phyloP scores from a whole-genome alignment of 2,888 invertebrate species.

The Phortica magna region DNA sequence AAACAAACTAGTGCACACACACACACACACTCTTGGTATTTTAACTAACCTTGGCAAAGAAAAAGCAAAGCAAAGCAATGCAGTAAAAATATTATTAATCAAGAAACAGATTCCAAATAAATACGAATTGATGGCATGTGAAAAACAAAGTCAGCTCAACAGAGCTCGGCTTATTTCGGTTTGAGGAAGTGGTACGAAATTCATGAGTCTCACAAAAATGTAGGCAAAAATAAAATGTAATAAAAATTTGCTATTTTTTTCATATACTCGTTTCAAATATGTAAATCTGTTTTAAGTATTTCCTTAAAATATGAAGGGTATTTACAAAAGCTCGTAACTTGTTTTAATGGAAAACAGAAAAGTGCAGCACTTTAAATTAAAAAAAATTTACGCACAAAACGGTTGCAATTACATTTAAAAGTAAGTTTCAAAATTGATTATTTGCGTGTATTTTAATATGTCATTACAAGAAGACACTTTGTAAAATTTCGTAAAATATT shows the following conservation, averaged over 20 bases:
- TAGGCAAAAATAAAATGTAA: neutral
- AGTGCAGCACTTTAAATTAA: no score
- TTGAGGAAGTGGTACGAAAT: conserved; percentile 64
- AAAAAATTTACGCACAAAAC: no score
- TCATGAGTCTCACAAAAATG: conserved; percentile 31
- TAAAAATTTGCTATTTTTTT: neutral
- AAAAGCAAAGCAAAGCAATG: conserved; percentile 41
- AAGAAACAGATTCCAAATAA: conserved; percentile 25
- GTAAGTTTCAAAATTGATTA: no score
- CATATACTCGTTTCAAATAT: conserved; percentile 38
- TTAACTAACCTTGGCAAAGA: conserved; percentile 71
- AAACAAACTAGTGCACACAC: no score
- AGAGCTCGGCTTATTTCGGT: conserved; percentile 38
- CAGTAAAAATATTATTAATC: conserved; percentile 13
- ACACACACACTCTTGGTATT: conserved; percentile 57
- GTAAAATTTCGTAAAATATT: no score
- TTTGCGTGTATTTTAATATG: no score
- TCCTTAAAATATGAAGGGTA: no score
- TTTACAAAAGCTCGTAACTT: no score
- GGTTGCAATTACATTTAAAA: no score
- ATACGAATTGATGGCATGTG: neutral
- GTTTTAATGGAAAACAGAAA: no score
- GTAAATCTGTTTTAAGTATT: conserved; percentile 52
- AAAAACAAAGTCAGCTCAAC: conserved; percentile 52
- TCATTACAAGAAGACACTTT: no score